Evolutionary conservation across 2,797 vertebrate species (phyloP).

Genomic region (Toxotes lorentzi): DNA sequence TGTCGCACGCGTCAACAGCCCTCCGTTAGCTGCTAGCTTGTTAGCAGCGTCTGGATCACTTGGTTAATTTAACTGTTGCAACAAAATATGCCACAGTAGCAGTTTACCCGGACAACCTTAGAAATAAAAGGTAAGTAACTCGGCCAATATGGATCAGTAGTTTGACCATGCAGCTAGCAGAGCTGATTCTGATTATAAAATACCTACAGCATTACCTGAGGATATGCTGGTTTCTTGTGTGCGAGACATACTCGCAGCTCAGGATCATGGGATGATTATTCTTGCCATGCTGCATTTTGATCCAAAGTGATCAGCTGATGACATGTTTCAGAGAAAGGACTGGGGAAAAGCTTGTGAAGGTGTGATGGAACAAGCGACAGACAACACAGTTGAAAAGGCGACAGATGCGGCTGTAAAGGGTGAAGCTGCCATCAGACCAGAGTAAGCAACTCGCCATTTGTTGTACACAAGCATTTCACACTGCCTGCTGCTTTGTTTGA

Average conservation of each 20-base stretch:
- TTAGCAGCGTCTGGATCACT: constrained; percentile 4
- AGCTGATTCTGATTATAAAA: not conserved
- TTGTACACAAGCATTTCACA: not conserved
- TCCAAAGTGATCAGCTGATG: not conserved
- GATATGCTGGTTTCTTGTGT: not conserved
- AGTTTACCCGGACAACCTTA: not conserved
- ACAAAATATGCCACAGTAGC: not conserved
- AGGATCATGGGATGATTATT: not conserved
- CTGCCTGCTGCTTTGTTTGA: constrained; percentile 8
- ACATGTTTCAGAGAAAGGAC: constrained; percentile 37
- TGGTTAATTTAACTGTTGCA: not conserved
- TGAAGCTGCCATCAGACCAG: constrained; percentile 79
- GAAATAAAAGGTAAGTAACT: constrained; percentile 1
- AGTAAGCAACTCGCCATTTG: constrained; percentile 71
- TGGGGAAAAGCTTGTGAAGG: constrained; percentile 22
- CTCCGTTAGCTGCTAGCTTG: constrained; percentile 28
- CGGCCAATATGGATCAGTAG: rapidly evolving
- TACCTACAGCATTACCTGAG: not conserved
- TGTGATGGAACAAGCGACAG: constrained; percentile 64
- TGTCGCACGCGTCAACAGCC: not conserved
- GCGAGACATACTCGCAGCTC: rapidly evolving
- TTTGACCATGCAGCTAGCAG: not conserved
- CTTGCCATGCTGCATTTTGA: not conserved
- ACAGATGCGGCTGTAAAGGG: constrained; percentile 68
- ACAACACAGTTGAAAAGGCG: constrained; percentile 23